phyloP scores from a whole-genome alignment of 2,888 invertebrate genomes.

The Hirtodrosophila trivittata region DNA sequence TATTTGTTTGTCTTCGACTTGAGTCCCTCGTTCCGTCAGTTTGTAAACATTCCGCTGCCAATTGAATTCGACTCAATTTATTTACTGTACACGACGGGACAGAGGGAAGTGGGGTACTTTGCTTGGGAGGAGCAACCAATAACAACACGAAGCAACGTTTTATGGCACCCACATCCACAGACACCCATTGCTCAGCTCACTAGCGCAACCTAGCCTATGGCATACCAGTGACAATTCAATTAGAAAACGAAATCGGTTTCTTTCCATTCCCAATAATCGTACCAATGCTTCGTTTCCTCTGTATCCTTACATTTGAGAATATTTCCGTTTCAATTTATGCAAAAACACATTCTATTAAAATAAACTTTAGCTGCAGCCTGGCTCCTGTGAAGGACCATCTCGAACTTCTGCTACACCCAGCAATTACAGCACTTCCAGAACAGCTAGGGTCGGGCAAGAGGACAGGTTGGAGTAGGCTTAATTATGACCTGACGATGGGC shows the following conservation, averaged over 20 bases:
- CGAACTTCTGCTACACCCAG: not conserved
- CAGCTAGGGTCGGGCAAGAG: no score
- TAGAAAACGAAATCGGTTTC: constrained; percentile 54
- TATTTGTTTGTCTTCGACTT: constrained; percentile 62
- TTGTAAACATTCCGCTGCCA: constrained; percentile 74
- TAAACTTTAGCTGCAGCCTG: constrained; percentile 37
- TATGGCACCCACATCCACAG: constrained; percentile 45
- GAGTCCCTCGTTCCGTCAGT: constrained; percentile 27
- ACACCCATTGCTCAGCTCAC: not conserved
- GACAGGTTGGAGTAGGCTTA: constrained; percentile 17
- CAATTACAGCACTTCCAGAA: not conserved
- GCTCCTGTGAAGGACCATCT: not conserved
- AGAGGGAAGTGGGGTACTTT: constrained; percentile 29
- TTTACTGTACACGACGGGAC: constrained; percentile 53
- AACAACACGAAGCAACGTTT: constrained; percentile 62
- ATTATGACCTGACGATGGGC: constrained; percentile 17
- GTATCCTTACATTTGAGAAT: no score
- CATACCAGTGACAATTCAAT: constrained; percentile 57
- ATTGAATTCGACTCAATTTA: constrained; percentile 79
- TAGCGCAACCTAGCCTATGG: constrained; percentile 4
- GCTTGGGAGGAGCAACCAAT: constrained; percentile 55
- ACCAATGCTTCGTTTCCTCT: no score
- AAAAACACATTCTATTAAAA: constrained; percentile 38
- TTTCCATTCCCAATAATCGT: constrained; percentile 10
- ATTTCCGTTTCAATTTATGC: constrained; percentile 35